These are phyloP conservation scores for Eupeodes corollae DNA, from an alignment of 1,140 invertebrate genomes.

Conservation along the genomic window DNA sequence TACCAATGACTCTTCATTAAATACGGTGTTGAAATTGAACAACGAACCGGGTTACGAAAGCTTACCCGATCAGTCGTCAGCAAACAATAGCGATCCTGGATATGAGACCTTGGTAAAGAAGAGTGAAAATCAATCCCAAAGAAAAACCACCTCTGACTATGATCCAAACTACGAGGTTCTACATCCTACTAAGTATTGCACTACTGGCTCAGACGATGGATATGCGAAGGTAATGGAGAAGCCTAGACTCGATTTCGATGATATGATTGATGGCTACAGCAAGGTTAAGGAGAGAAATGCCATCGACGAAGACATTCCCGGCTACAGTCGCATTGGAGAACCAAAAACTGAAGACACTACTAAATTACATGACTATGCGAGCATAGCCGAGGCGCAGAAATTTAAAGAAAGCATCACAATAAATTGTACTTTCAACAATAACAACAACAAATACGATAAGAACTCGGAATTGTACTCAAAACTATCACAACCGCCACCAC, in stretches of 20 bases:
- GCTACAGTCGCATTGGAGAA: conserved; percentile 28
- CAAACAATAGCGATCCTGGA: conserved; percentile 46
- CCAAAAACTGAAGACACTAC: conserved; percentile 6
- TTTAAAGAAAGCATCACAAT: not conserved
- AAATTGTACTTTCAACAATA: not conserved
- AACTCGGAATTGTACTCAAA: conserved; percentile 2
- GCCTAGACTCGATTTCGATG: conserved; percentile 7
- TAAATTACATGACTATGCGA: conserved; percentile 26
- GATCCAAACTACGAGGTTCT: conserved; percentile 64
- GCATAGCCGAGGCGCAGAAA: conserved; percentile 18
- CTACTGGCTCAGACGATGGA: conserved; percentile 26
- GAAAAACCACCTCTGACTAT: conserved; percentile 39
- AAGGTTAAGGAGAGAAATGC: conserved; percentile 8
- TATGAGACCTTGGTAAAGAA: conserved; percentile 43
- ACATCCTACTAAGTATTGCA: conserved; percentile 32
- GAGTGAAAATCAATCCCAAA: conserved; percentile 14
- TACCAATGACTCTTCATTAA: no score
- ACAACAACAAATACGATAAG: not conserved
- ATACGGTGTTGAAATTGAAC: no score
- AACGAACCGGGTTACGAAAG: conserved; percentile 39
- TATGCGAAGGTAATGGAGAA: conserved; percentile 38
- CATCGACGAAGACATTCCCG: conserved; percentile 8
- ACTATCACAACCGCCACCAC: not conserved
- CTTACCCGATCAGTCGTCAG: conserved; percentile 21
- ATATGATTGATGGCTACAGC: conserved; percentile 18